Evolutionary conservation across 2,888 invertebrate genomes (phyloP).

Genomic region (Ferrisia virgata): DNA sequence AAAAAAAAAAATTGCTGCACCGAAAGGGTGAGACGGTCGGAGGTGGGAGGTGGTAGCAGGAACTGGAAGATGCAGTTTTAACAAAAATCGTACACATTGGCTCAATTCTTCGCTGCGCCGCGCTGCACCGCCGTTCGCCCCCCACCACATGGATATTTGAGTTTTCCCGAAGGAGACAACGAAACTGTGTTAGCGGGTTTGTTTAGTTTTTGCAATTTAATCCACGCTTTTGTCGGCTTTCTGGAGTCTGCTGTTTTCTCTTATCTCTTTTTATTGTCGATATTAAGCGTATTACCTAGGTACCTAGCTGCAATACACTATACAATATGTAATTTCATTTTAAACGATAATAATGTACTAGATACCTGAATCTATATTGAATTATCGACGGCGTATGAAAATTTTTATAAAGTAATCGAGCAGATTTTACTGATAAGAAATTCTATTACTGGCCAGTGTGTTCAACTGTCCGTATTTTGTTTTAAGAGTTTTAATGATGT

Average conservation of each 20-base stretch:
- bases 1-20: conserved; percentile 8
- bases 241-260: background rate
- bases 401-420: too few relatives aligned
- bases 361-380: too few relatives aligned
- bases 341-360: too few relatives aligned
- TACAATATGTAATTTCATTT: too few relatives aligned
- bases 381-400: too few relatives aligned
- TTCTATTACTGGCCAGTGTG: too few relatives aligned
- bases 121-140: background rate
- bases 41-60: background rate
- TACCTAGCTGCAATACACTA: too few relatives aligned
- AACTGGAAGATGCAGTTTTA: conserved; percentile 22
- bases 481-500: too few relatives aligned
- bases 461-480: too few relatives aligned
- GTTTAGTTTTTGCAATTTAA: conserved; percentile 21
- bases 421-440: too few relatives aligned
- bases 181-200: conserved; percentile 26
- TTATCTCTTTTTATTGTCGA: background rate
- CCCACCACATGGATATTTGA: background rate
- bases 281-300: too few relatives aligned
- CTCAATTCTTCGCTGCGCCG: background rate
- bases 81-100: background rate
- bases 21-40: background rate
- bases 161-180: conserved; percentile 23
- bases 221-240: background rate